Conservation (phyloP, 2,888 invertebrate species). For the Rotaria socialis region DNA sequence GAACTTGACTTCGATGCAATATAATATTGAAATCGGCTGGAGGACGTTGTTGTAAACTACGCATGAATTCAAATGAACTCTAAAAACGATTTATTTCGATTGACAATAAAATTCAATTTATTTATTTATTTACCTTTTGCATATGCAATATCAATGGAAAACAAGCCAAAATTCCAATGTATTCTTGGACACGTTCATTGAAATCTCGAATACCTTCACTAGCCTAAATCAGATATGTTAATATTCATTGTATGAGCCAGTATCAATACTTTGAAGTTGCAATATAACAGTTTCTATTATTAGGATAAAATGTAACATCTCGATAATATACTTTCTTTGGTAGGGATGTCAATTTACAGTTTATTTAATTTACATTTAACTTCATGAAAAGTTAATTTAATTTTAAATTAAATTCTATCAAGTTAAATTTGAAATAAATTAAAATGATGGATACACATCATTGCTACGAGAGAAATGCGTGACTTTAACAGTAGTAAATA, state of each 20-base stretch:
- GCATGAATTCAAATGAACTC: neutral
- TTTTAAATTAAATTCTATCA: no score
- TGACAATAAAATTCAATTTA: neutral
- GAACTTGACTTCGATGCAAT: slow-evolving; percentile 34
- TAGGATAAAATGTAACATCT: no score
- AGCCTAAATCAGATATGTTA: neutral
- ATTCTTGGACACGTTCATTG: slow-evolving; percentile 9
- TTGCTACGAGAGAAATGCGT: no score
- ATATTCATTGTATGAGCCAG: neutral
- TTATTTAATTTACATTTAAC: no score
- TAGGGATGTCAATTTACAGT: no score
- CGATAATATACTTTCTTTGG: no score
- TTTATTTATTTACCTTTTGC: neutral
- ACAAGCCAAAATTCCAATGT: neutral
- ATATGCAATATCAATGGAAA: neutral
- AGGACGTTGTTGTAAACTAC: neutral
- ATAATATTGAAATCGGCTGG: neutral
- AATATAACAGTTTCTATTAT: no score
- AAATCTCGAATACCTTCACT: neutral
- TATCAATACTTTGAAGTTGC: no score
- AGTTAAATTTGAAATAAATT: no score
- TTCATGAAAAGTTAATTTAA: no score
- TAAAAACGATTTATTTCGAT: neutral
- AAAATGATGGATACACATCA: no score
- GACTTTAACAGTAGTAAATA: no score